Conservation (phyloP, 1,140 invertebrate species). For the Microplitis demolitor region DNA sequence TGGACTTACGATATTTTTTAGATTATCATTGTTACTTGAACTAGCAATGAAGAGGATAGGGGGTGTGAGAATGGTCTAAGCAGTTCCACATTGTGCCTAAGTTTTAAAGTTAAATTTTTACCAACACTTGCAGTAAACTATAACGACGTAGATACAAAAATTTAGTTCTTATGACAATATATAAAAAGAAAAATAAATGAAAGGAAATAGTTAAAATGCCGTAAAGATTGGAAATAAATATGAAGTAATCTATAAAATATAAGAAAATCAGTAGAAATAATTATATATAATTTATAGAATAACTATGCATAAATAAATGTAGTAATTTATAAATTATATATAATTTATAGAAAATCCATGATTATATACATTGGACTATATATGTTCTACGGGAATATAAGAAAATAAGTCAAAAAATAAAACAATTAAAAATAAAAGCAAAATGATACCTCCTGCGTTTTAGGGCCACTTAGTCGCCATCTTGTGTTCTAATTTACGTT, state of each 20-base stretch:
- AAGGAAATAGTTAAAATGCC: slow-evolving; percentile 18
- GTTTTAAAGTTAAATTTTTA: slow-evolving; percentile 59
- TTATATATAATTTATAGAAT: background rate
- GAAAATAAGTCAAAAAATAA: slow-evolving; percentile 25
- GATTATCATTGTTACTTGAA: slow-evolving; percentile 16
- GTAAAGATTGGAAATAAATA: slow-evolving; percentile 13
- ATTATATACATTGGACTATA: no score
- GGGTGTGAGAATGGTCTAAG: slow-evolving; percentile 52
- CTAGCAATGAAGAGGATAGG: slow-evolving; percentile 19
- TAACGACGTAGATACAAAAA: slow-evolving; percentile 28
- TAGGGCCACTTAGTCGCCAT: slow-evolving; percentile 55
- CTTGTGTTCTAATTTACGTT: slow-evolving; percentile 58
- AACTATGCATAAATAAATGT: no score
- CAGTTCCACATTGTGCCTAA: slow-evolving; percentile 63
- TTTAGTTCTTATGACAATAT: slow-evolving; percentile 35
- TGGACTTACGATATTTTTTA: background rate
- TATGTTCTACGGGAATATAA: no score
- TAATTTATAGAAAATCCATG: background rate
- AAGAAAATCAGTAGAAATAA: slow-evolving; percentile 7
- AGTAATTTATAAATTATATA: slow-evolving; percentile 22
- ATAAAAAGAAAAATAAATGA: slow-evolving; percentile 28
- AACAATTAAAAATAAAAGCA: slow-evolving; percentile 33
- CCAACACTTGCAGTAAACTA: slow-evolving; percentile 39
- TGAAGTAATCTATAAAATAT: slow-evolving; percentile 14
- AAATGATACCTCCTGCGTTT: slow-evolving; percentile 52